Conservation (phyloP, 1,140 invertebrate genomes). For the Lordiphosa collinella region DNA sequence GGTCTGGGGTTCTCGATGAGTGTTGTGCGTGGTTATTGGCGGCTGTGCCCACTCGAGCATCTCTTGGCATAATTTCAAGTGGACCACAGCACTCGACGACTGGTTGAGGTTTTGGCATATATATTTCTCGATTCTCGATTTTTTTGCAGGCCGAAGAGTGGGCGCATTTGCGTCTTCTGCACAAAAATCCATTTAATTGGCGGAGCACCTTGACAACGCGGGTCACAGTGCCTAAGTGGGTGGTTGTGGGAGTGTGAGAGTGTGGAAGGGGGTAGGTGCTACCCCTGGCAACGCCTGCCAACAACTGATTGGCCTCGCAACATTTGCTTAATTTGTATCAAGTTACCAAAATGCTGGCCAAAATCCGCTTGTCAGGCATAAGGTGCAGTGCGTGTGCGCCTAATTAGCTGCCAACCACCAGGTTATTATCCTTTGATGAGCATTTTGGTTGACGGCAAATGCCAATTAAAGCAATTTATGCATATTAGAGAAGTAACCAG, state of each 20-base stretch:
- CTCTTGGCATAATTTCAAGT: constrained; percentile 20
- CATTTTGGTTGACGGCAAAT: constrained; percentile 8
- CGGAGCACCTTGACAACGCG: constrained; percentile 9
- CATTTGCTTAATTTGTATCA: constrained; percentile 18
- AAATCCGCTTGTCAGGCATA: constrained; percentile 9
- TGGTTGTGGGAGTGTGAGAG: neutral
- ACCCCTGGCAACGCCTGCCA: constrained; percentile 3
- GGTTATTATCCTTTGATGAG: constrained; percentile 16
- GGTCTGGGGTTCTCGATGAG: constrained; percentile 5
- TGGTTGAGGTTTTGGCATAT: constrained; percentile 4
- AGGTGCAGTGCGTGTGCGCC: constrained; percentile 9
- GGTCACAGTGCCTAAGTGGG: neutral
- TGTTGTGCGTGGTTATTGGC: constrained; percentile 19
- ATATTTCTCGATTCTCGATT: constrained; percentile 3
- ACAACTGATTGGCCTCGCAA: constrained; percentile 5
- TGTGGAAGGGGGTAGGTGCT: constrained; percentile 1
- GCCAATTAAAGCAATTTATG: constrained; percentile 19
- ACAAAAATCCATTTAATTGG: constrained; percentile 8
- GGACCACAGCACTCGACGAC: constrained; percentile 12
- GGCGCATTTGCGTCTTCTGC: neutral
- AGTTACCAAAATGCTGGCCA: constrained; percentile 7
- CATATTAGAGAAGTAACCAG: constrained; percentile 4
- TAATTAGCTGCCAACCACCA: constrained; percentile 13
- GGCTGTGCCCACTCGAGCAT: constrained; percentile 17
- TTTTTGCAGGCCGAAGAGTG: neutral